Evolutionary conservation across 2,888 invertebrate genomes (phyloP).

Genomic region (Laothoe populi): DNA sequence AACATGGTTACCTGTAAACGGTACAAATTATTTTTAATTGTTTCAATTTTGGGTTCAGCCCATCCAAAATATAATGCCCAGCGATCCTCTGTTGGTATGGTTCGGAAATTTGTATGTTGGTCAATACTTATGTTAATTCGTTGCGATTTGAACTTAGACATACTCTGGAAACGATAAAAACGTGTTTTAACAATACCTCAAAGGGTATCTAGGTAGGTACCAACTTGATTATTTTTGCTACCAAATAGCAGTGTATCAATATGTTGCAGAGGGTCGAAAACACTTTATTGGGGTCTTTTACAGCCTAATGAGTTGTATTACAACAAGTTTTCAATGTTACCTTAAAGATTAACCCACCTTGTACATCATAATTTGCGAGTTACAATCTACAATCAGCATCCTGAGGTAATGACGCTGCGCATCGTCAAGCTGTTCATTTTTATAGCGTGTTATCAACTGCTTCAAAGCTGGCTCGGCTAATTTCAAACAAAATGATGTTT

Average conservation of each 20-base stretch:
- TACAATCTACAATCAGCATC: conserved; percentile 40
- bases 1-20: conserved; percentile 52
- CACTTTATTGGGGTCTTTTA: too few species aligned
- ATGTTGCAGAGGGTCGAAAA: too few species aligned
- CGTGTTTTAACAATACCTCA: too few species aligned
- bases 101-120: conserved; percentile 38
- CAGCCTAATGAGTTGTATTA: too few species aligned
- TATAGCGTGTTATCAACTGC: conserved; percentile 38
- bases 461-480: conserved; percentile 43
- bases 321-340: too few species aligned
- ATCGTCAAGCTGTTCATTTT: conserved; percentile 2
- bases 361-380: conserved; percentile 50
- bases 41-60: conserved; percentile 43
- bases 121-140: conserved; percentile 36
- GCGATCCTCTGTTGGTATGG: conserved; percentile 47
- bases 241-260: too few species aligned
- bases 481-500: conserved; percentile 47
- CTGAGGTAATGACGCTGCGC: conserved; percentile 26
- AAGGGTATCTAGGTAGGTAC: too few species aligned
- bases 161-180: conserved; percentile 44
- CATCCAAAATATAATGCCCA: conserved; percentile 69
- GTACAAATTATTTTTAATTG: conserved; percentile 43
- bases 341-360: conserved; percentile 50
- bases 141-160: conserved; percentile 41
- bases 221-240: too few species aligned